These are phyloP conservation scores for Drosophila takahashii DNA, from an alignment of 1,140 invertebrate genomes.

Conservation along the genomic window DNA sequence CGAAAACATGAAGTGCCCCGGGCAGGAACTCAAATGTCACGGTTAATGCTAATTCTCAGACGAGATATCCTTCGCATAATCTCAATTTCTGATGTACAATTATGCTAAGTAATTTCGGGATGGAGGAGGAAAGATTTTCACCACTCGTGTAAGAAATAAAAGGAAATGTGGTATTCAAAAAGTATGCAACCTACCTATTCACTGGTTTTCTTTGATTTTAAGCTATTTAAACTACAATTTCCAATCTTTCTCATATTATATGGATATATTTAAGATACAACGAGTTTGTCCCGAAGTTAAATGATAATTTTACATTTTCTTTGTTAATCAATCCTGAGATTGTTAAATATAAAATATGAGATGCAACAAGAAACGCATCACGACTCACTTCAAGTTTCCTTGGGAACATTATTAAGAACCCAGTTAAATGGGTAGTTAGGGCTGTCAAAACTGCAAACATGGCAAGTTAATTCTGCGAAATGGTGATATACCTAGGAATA, in stretches of 20 bases:
- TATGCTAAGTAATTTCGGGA: slow-evolving; percentile 40
- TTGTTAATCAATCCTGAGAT: background rate
- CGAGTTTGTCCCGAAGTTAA: no score
- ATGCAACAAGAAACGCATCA: background rate
- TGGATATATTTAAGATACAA: no score
- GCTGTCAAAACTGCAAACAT: slow-evolving; percentile 4
- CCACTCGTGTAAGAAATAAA: no score
- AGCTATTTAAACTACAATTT: no score
- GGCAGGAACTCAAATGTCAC: slow-evolving; percentile 17
- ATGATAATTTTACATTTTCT: no score
- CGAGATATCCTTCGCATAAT: slow-evolving; percentile 53
- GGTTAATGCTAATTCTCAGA: slow-evolving; percentile 39
- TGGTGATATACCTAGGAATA: background rate
- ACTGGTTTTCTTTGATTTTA: no score
- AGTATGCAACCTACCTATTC: no score
- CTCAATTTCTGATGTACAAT: slow-evolving; percentile 31
- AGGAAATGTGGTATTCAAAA: no score
- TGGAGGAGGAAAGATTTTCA: background rate
- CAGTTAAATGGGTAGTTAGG: background rate
- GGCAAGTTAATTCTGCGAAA: slow-evolving; percentile 9
- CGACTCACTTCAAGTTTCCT: background rate
- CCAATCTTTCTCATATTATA: no score
- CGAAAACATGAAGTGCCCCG: slow-evolving; percentile 58
- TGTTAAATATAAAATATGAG: background rate
- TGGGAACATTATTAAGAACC: background rate